Conservation (phyloP, 2,113 vertebrate species). For the Sinocyclocheilus anophthalmus region DNA sequence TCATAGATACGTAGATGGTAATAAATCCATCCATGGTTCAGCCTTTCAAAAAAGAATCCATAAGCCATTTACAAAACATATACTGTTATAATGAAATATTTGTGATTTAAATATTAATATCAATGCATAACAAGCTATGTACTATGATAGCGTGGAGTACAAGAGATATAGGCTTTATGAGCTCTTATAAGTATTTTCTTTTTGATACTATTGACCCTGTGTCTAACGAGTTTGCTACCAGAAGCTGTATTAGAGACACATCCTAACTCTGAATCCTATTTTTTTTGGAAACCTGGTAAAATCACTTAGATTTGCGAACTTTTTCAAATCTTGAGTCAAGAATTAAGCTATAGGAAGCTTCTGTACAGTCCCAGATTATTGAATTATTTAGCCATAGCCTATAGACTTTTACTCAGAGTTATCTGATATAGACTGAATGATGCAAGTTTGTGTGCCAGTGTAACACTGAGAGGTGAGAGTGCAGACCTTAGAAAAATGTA, state of each 20-base stretch:
- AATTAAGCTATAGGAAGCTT: background rate
- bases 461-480: constrained; percentile 21
- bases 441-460: background rate
- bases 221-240: background rate
- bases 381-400: background rate
- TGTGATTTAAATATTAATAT: background rate
- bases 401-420: no score
- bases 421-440: background rate
- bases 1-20: no score
- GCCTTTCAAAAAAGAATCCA: no score
- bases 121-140: background rate
- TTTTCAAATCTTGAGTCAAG: no score
- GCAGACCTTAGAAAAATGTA: constrained; percentile 43
- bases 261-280: no score
- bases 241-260: background rate
- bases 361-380: background rate
- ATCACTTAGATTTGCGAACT: no score
- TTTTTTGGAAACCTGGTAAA: no score
- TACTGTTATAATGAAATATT: background rate
- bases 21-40: no score
- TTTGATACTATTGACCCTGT: background rate
- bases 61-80: background rate
- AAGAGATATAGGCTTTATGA: background rate
- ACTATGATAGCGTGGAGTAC: no score
- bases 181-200: background rate